phyloP scores from a whole-genome alignment of 1,140 invertebrate species.

The Lepidostoma basale region DNA sequence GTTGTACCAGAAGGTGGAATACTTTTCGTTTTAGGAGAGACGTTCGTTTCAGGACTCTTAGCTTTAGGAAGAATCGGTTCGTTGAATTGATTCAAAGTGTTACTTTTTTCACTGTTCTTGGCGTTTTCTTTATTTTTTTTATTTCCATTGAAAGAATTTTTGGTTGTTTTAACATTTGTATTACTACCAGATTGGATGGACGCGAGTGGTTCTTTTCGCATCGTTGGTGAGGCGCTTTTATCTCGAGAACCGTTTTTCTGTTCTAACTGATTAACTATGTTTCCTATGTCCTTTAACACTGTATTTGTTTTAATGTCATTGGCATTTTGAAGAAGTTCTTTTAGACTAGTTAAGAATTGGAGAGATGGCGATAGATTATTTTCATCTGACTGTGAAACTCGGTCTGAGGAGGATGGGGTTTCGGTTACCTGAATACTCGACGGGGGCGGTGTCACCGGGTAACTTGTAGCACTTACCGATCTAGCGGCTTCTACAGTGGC shows the following conservation, averaged over 20 bases:
- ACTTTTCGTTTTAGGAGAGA: no score
- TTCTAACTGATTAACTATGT: conserved; percentile 40
- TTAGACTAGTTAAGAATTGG: conserved; percentile 30
- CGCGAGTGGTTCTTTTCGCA: background rate
- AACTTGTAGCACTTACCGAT: conserved; percentile 41
- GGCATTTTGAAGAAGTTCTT: conserved; percentile 37
- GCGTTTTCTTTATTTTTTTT: no score
- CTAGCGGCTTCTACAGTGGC: conserved; percentile 39
- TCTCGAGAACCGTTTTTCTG: conserved; percentile 26
- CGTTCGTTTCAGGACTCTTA: no score
- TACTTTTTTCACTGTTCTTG: no score
- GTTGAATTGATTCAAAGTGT: no score
- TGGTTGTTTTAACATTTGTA: no score
- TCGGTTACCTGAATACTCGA: conserved; percentile 21
- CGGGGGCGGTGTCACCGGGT: background rate
- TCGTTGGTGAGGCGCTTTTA: background rate
- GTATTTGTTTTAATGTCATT: conserved; percentile 21
- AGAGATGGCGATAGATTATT: conserved; percentile 20
- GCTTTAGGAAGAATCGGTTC: no score
- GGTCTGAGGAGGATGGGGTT: conserved; percentile 35
- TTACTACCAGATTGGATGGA: no score
- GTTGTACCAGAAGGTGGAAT: no score
- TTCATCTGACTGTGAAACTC: background rate
- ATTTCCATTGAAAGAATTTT: no score
- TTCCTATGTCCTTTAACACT: conserved; percentile 41